Percentiles rank a stretch among this genome's conserved stretches.
These are phyloP conservation scores for Agyllia agylla DNA, from an alignment of 2,888 invertebrate genomes.

Conservation along the genomic window DNA sequence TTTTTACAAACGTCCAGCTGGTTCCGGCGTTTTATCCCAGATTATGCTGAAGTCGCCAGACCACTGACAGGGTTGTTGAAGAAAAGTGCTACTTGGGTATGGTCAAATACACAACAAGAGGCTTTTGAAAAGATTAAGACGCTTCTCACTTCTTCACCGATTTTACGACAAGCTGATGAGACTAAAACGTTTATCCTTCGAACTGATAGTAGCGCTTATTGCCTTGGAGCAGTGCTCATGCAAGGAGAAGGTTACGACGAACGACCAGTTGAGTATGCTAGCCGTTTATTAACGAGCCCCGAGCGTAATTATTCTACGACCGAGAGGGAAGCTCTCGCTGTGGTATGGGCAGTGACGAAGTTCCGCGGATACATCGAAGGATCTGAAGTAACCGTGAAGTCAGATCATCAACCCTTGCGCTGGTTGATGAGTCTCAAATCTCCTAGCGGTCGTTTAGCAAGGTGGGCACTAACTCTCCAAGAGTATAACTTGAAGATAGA, in stretches of 20 bases:
- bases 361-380: not conserved
- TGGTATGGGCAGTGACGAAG: conserved; percentile 1
- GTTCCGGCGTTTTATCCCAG: not conserved
- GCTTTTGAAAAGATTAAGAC: not conserved
- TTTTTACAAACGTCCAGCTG: not conserved
- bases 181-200: not conserved
- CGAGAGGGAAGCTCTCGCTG: not conserved
- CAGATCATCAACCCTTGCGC: conserved; percentile 2
- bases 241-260: not conserved
- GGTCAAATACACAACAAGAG: not conserved
- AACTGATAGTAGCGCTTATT: not conserved
- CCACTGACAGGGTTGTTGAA: not conserved
- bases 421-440: conserved; percentile 7
- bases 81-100: not conserved
- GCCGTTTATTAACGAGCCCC: not conserved
- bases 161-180: not conserved
- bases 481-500: not conserved
- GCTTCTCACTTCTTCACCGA: not conserved
- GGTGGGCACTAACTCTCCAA: conserved; percentile 1
- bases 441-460: not conserved
- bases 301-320: not conserved
- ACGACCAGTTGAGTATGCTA: not conserved
- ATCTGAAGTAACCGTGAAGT: not conserved
- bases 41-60: not conserved
- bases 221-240: not conserved